Conservation (phyloP, 2,888 invertebrate species). For the Colostygia pectinataria region DNA sequence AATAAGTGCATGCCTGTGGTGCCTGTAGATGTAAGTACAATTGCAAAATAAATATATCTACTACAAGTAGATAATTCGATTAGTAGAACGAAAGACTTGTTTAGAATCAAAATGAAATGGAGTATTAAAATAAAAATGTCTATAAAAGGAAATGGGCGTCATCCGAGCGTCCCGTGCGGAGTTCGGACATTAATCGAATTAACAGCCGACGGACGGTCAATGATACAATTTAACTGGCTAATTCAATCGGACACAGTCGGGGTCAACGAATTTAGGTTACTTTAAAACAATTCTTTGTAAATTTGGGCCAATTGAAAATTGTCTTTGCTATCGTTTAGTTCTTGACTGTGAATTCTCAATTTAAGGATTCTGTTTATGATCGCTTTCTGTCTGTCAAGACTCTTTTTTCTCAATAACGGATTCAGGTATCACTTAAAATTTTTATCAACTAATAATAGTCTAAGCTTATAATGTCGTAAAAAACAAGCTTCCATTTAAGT, state of each 20-base stretch:
- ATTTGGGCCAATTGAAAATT: constrained; percentile 48
- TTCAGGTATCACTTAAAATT: no score
- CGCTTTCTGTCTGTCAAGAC: no score
- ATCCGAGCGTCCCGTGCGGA: constrained; percentile 55
- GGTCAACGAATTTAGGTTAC: constrained; percentile 73
- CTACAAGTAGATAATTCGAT: background rate
- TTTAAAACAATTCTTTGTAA: constrained; percentile 50
- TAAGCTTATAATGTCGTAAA: no score
- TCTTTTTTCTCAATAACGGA: no score
- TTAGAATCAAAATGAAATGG: constrained; percentile 29
- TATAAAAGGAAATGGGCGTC: constrained; percentile 49
- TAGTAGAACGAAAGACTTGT: constrained; percentile 7
- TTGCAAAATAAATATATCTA: no score
- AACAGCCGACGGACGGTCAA: constrained; percentile 66
- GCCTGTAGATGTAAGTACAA: no score
- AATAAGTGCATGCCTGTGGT: no score
- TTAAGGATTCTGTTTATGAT: no score
- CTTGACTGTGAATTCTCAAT: no score
- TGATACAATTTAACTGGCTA: constrained; percentile 80
- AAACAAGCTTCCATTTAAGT: no score
- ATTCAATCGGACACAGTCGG: constrained; percentile 73
- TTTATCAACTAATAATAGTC: no score
- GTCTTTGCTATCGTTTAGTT: constrained; percentile 1
- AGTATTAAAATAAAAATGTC: constrained; percentile 45
- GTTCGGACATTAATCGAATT: constrained; percentile 69